Evolutionary conservation across 1,140 invertebrate species (phyloP).

Genomic region (Drosophila mauritiana): DNA sequence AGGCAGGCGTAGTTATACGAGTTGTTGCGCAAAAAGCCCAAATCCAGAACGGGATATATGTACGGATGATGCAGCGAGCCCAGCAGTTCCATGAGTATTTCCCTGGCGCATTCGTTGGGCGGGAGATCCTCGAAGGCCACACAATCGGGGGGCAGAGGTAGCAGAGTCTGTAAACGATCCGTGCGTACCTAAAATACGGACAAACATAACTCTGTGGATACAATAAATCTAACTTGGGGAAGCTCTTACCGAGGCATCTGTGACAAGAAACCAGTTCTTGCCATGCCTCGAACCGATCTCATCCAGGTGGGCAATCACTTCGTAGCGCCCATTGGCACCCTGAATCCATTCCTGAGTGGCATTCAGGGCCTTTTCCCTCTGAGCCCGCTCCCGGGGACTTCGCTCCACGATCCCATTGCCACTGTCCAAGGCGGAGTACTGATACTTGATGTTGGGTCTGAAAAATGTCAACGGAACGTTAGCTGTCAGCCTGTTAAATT

Average conservation of each 20-base stretch:
- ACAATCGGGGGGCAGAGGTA: slow-evolving; percentile 88
- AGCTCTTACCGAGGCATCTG: slow-evolving; percentile 86
- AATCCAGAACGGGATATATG: slow-evolving; percentile 94
- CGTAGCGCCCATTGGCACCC: slow-evolving; percentile 88
- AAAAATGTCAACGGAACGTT: slow-evolving; percentile 27
- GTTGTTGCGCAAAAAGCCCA: slow-evolving; percentile 88
- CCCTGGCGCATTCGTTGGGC: slow-evolving; percentile 85
- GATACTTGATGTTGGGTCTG: slow-evolving; percentile 86
- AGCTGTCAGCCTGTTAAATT: not conserved
- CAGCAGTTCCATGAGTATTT: slow-evolving; percentile 91
- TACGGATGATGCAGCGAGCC: slow-evolving; percentile 95
- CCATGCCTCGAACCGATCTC: slow-evolving; percentile 92
- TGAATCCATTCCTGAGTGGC: slow-evolving; percentile 89
- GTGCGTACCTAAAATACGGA: slow-evolving; percentile 85
- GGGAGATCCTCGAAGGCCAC: slow-evolving; percentile 85
- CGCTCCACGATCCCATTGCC: slow-evolving; percentile 87
- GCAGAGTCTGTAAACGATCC: slow-evolving; percentile 92
- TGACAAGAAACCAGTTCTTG: slow-evolving; percentile 95
- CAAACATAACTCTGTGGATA: not conserved
- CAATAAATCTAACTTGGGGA: no score
- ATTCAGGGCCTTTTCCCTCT: slow-evolving; percentile 87
- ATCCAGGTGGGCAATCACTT: slow-evolving; percentile 90
- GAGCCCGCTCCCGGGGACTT: slow-evolving; percentile 88
- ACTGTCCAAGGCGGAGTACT: slow-evolving; percentile 89
- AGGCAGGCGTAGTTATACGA: slow-evolving; percentile 88